Evolutionary conservation across 1,140 invertebrate genomes (phyloP), one percentile per base, ranked within the genome.

Genomic region (Bombus picipes): DNA sequence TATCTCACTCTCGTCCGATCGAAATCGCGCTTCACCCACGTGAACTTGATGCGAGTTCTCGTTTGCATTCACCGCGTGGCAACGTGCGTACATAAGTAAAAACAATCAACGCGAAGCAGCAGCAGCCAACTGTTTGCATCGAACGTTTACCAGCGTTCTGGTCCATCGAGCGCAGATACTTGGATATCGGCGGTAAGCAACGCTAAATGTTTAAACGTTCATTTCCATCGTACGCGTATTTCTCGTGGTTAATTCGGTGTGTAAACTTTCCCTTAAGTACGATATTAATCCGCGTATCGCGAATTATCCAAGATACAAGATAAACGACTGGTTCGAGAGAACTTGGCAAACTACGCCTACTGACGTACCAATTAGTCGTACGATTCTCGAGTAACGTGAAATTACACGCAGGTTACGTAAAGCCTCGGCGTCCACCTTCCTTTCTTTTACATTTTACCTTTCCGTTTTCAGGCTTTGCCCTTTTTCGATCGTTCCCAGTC

Each of bases 401-500:
- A 81, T 88, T 82, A 85, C 71, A 73, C 68, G 66, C 68, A 34
- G 18, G 57, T 89, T 89, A 89, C 57, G 73, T 88, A 89, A 89
- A 89, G 71, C 87, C 78, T 86, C 82, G 79, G 75, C 78, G 81
- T 65, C 39, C 57, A 82, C 72, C 70, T 66, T 37, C 10, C 41
- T 66, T 78, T 70, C 59, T 22, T 53, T 8, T 53, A 53, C 47
- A 22, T 22, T 53, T 53, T 53, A 53, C 47, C 47, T 53, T 53
- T 53, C 6, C 78, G 82, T 78, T n/a, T n/a, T 13, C 59, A 13
- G 12, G 59, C 28, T 62, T 62, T 13, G 28, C 9, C 28, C 12
- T 62, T n/a, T 62, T 13, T n/a, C 59, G 59, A n/a, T 62, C 59
- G 28, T 62, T n/a, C 12, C 28, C 28, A 1, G 28, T 4, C 25